Conservation (phyloP, 2,113 vertebrate species). For the Neoarius graeffei region DNA sequence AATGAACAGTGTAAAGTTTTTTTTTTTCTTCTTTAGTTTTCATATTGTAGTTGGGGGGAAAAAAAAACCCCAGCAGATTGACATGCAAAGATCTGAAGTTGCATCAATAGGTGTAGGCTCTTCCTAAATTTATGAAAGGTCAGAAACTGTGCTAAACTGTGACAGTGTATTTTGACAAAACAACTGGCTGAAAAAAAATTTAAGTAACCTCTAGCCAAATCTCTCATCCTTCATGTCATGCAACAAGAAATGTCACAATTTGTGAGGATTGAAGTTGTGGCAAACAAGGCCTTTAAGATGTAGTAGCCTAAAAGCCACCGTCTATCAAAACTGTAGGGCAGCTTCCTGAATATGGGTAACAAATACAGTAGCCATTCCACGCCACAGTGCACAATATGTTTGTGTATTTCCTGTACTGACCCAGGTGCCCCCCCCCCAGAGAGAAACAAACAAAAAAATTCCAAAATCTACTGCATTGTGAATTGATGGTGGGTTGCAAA, state of each 20-base stretch:
- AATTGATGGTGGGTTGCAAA: constrained; percentile 46
- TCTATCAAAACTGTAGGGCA: constrained; percentile 31
- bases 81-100: background rate
- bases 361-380: constrained; percentile 24
- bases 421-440: background rate
- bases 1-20: too few species aligned
- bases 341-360: constrained; percentile 10
- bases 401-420: constrained; percentile 1
- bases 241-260: background rate
- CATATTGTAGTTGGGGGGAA: too few species aligned
- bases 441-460: background rate
- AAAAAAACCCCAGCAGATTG: background rate
- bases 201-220: background rate
- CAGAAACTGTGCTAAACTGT: background rate
- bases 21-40: too few species aligned
- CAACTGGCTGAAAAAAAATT: background rate
- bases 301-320: background rate
- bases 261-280: background rate
- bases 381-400: constrained; percentile 34
- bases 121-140: background rate
- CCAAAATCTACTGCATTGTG: constrained; percentile 32
- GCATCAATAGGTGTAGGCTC: background rate
- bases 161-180: background rate
- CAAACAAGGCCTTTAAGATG: background rate
- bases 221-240: background rate